These are phyloP conservation scores for Pangasianodon hypophthalmus DNA, from an alignment of 2,113 vertebrate species.

Conservation along the genomic window DNA sequence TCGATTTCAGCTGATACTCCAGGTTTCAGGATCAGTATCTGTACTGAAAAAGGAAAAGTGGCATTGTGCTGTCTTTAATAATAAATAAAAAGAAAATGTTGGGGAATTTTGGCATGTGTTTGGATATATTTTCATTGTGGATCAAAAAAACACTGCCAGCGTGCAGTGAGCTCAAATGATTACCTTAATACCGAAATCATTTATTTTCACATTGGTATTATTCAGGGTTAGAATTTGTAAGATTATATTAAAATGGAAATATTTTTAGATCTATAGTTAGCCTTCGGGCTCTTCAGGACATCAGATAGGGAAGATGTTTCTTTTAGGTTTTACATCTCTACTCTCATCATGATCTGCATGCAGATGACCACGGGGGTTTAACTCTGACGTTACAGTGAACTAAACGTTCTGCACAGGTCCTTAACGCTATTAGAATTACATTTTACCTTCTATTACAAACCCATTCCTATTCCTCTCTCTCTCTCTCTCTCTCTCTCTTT, in stretches of 20 bases:
- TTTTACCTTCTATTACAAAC: not conserved
- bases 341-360: not conserved
- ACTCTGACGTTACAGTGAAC: not conserved
- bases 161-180: not conserved
- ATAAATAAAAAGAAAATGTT: not conserved
- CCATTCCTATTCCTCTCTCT: not conserved
- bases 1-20: too few relatives aligned
- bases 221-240: not conserved
- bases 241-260: not conserved
- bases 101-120: not conserved
- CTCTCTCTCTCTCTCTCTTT: not conserved
- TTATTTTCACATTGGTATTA: not conserved
- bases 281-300: constrained; percentile 22
- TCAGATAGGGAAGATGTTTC: too few relatives aligned
- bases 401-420: not conserved
- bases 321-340: not conserved
- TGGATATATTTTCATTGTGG: not conserved
- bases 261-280: constrained; percentile 45
- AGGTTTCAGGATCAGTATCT: too few relatives aligned
- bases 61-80: not conserved
- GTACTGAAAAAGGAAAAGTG: too few relatives aligned
- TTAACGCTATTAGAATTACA: not conserved
- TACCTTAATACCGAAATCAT: not conserved
- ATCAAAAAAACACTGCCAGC: not conserved
- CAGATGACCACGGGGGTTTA: not conserved